These are phyloP conservation scores for Sycophaga agraensis DNA, from an alignment of 1,140 invertebrate genomes.

Conservation along the genomic window DNA sequence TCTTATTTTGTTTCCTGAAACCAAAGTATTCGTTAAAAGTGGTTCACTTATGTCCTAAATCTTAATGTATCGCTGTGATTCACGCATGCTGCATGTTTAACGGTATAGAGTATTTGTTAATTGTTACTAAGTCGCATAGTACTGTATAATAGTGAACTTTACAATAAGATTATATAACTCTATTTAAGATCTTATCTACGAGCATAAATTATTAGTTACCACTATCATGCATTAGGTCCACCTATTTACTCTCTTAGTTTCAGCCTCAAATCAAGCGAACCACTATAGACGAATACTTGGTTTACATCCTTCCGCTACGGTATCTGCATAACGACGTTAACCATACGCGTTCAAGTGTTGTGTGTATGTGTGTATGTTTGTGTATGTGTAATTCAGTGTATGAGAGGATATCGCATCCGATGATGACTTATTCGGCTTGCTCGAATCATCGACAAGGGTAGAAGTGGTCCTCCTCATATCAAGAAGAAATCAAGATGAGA, in stretches of 20 bases:
- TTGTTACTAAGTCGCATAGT: not conserved
- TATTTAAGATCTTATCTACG: not conserved
- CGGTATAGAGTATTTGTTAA: not conserved
- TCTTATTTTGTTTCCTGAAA: not conserved
- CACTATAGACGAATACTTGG: conserved; percentile 1
- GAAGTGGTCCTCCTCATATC: conserved; percentile 14
- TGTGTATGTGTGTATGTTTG: conserved; percentile 8
- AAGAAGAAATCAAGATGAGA: conserved; percentile 23
- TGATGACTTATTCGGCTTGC: conserved; percentile 15
- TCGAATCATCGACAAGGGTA: conserved; percentile 4
- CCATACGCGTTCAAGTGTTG: conserved; percentile 1
- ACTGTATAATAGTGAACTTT: not conserved
- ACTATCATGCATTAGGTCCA: not conserved
- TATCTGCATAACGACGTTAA: conserved; percentile 5
- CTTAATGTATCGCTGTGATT: not conserved
- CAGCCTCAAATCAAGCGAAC: conserved; percentile 2
- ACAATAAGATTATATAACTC: not conserved
- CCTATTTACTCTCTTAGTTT: not conserved
- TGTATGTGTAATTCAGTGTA: conserved; percentile 11
- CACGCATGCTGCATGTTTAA: conserved; percentile 2
- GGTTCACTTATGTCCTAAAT: conserved; percentile 2
- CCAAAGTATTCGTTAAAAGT: conserved; percentile 2
- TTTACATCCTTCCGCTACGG: not conserved
- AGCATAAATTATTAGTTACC: not conserved
- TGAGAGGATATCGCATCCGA: conserved; percentile 24